Percentiles rank a stretch among this genome's conserved stretches.
Conservation (phyloP, 1,140 invertebrate genomes). For the Achroia grisella region DNA sequence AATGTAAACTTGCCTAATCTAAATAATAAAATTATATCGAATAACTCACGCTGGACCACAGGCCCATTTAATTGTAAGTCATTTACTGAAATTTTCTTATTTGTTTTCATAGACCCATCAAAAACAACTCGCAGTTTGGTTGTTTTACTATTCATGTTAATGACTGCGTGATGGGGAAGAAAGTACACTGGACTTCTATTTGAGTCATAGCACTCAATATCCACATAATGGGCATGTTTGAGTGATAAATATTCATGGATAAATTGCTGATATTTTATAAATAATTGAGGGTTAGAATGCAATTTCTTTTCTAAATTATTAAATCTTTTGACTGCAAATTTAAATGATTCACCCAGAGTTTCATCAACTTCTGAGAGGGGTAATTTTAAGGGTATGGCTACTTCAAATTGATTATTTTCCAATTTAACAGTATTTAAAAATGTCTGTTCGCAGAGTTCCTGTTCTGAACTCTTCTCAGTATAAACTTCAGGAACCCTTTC, state of each 20-base stretch:
- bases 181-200: constrained; percentile 9
- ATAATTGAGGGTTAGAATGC: constrained; percentile 1
- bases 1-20: constrained; percentile 8
- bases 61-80: constrained; percentile 15
- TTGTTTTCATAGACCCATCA: constrained; percentile 10
- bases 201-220: constrained; percentile 9
- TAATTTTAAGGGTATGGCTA: constrained; percentile 12
- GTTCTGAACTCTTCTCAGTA: constrained; percentile 1
- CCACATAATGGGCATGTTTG: constrained; percentile 10
- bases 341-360: constrained; percentile 13
- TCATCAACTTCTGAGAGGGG: constrained; percentile 8
- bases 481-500: constrained; percentile 3
- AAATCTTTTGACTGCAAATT: constrained; percentile 14
- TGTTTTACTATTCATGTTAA: constrained; percentile 8
- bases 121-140: constrained; percentile 10
- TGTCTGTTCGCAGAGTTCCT: constrained; percentile 6
- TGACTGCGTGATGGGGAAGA: constrained; percentile 13
- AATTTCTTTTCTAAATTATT: constrained; percentile 15
- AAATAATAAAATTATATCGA: constrained; percentile 15
- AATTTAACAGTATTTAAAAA: constrained; percentile 10
- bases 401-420: constrained; percentile 11
- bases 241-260: constrained; percentile 13
- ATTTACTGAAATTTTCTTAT: constrained; percentile 10
- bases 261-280: constrained; percentile 11
- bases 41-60: constrained; percentile 14